Conservation (phyloP, 2,888 invertebrate genomes). For the Barypeithes pellucidus region DNA sequence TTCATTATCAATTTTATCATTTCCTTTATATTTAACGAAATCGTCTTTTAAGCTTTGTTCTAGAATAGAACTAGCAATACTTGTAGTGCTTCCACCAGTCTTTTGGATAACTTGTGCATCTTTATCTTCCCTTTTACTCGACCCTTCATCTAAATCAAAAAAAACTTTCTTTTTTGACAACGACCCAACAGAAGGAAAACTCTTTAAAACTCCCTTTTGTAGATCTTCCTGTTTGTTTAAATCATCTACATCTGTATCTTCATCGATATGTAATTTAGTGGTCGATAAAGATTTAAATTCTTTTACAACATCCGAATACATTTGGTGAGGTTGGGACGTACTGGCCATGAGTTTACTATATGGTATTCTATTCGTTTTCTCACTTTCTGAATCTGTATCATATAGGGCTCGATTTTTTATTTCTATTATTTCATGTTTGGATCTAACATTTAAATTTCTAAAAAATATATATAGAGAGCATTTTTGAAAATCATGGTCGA, state of each 20-base stretch:
- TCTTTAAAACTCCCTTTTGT: slow-evolving; percentile 75
- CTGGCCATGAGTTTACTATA: not conserved
- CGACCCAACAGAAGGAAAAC: slow-evolving; percentile 73
- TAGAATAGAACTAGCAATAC: slow-evolving; percentile 60
- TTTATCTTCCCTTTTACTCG: slow-evolving; percentile 37
- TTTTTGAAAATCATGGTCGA: too few species aligned
- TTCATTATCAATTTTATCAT: slow-evolving; percentile 13
- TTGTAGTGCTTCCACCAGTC: slow-evolving; percentile 58
- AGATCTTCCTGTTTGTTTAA: slow-evolving; percentile 57
- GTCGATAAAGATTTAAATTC: slow-evolving; percentile 54
- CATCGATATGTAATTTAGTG: slow-evolving; percentile 31
- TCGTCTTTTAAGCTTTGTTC: slow-evolving; percentile 49
- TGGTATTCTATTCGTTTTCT: slow-evolving; percentile 28
- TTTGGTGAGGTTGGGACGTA: slow-evolving; percentile 16
- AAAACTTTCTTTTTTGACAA: slow-evolving; percentile 78
- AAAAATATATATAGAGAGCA: too few species aligned
- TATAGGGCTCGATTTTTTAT: slow-evolving; percentile 61
- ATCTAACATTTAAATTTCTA: slow-evolving; percentile 30
- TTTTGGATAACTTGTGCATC: slow-evolving; percentile 33
- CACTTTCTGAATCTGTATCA: slow-evolving; percentile 61
- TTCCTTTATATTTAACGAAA: slow-evolving; percentile 24
- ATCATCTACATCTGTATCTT: slow-evolving; percentile 37
- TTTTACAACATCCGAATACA: slow-evolving; percentile 56
- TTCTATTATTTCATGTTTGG: slow-evolving; percentile 43
- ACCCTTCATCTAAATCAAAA: slow-evolving; percentile 76